phyloP scores from a whole-genome alignment of 2,113 vertebrate species.

The Platysteira castanea region DNA sequence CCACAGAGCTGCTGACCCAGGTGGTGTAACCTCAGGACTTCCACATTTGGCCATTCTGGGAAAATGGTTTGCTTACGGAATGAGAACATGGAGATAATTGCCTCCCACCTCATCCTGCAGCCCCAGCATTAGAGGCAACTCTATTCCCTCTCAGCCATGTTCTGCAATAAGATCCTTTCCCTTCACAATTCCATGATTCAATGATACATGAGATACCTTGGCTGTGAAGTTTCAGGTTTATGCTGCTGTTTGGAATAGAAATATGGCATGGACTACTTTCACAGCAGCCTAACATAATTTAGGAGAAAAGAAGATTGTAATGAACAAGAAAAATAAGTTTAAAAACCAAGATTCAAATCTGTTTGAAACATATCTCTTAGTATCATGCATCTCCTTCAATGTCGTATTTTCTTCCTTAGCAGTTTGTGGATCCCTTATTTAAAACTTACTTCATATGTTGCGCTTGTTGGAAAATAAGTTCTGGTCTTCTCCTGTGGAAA shows the following conservation, averaged over 20 bases:
- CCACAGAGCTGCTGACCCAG: not conserved
- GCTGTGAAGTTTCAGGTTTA: not conserved
- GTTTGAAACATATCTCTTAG: not conserved
- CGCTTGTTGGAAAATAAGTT: constrained; percentile 35
- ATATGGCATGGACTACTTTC: not conserved
- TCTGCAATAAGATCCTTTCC: not conserved
- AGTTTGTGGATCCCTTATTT: not conserved
- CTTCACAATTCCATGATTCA: not conserved
- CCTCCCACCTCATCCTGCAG: not conserved
- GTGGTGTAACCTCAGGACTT: not conserved
- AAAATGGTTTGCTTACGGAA: not conserved
- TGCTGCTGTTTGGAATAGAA: not conserved
- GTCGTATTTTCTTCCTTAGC: not conserved
- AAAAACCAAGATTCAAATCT: not conserved
- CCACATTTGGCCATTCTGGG: not conserved
- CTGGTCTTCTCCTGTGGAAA: constrained; percentile 50
- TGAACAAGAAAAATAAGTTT: not conserved
- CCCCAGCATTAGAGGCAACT: not conserved
- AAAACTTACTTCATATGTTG: constrained; percentile 15
- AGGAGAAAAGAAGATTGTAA: not conserved
- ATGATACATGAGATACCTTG: not conserved
- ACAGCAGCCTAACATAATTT: not conserved
- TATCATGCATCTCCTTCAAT: not conserved
- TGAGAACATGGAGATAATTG: not conserved
- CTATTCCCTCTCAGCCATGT: not conserved